Base-by-base conservation (phyloP, 2,888 invertebrate species). In the Hylaea fasciaria region DNA sequence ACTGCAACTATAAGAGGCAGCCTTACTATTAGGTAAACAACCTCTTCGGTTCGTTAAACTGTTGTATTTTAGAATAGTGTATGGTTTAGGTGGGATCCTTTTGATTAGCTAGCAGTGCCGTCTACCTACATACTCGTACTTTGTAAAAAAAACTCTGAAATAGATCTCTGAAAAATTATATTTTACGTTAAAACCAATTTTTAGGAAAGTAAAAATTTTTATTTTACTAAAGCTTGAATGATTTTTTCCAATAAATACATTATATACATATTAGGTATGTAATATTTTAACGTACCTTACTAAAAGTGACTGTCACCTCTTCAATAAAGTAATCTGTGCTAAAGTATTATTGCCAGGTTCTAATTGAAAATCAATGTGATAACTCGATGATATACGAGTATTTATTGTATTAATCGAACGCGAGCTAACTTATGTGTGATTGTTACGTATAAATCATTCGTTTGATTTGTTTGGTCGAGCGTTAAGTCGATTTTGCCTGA, bases 311-410 rank as follows among this genome's bases (percentile, higher is more conserved):
- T 7, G 29, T 2, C 11, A 12, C 1, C 48, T 50, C 59, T 41
- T 17, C 28, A 46, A 5, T 32, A 32, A 60, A 50, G 54, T 50
- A 60, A 54, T 50, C 54, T 50, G 49, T 40, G 40, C 50, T 60
- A 54, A 39, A 59, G n/a, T 44, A 48, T 59, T 29, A 49, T 53
- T 49, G 35, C 45, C 8, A 13, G 44, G 0, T 35, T 37, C 37
- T 54, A 46, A 60, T 54, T 60, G 45, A 60, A 60, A 54, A 45
- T 50, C 54, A 60, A 60, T 41, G 54, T 40, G 22, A 41, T 50
- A 59, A 54, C 44, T 40, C 16, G 45, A 22, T 50, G 45, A 54
- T 28, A 50, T n/a, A n/a, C n/a, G n/a, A n/a, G n/a, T 60, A 50
- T 50, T 14, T 44, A 14, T 53, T 49, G 48, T 53, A 39, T 53